phyloP scores from a whole-genome alignment of 2,888 invertebrate genomes.

The Cynaeus angustus region DNA sequence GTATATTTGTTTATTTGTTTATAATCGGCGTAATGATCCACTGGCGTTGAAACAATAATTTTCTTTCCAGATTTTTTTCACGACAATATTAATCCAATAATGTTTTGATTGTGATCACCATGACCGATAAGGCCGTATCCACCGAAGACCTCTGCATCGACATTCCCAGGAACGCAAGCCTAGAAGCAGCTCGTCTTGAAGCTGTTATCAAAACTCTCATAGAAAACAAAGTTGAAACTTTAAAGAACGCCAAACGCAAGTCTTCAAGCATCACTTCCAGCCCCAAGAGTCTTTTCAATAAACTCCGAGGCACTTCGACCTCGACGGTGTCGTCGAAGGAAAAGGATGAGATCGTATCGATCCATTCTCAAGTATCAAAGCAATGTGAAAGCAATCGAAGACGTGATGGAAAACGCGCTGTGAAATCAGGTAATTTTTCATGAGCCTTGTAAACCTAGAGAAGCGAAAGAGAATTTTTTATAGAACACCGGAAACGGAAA shows the following conservation, averaged over 20 bases:
- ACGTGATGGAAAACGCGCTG: not conserved
- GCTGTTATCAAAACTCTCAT: slow-evolving; percentile 82
- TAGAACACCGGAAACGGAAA: slow-evolving; percentile 13
- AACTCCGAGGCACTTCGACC: slow-evolving; percentile 59
- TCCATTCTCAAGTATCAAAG: slow-evolving; percentile 21
- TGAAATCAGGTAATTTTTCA: slow-evolving; percentile 22
- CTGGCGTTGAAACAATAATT: too few relatives aligned
- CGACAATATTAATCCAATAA: slow-evolving; percentile 18
- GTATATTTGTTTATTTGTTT: too few relatives aligned
- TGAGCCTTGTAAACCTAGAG: not conserved
- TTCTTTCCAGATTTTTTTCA: not conserved
- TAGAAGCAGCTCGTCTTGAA: slow-evolving; percentile 78
- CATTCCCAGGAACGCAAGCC: slow-evolving; percentile 54
- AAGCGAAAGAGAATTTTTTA: not conserved
- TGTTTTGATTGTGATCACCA: slow-evolving; percentile 43
- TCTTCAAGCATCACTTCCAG: slow-evolving; percentile 67
- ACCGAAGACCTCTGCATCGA: slow-evolving; percentile 75
- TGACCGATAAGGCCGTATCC: slow-evolving; percentile 82
- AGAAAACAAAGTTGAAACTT: slow-evolving; percentile 81
- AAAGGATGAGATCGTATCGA: slow-evolving; percentile 37
- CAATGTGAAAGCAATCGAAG: not conserved
- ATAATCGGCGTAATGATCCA: too few relatives aligned
- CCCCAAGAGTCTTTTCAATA: slow-evolving; percentile 67
- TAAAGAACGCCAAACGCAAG: slow-evolving; percentile 72
- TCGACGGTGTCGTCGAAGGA: slow-evolving; percentile 52